These are phyloP conservation scores for Odontamblyopus rebecca DNA, from an alignment of 2,797 vertebrate genomes.

Conservation along the genomic window DNA sequence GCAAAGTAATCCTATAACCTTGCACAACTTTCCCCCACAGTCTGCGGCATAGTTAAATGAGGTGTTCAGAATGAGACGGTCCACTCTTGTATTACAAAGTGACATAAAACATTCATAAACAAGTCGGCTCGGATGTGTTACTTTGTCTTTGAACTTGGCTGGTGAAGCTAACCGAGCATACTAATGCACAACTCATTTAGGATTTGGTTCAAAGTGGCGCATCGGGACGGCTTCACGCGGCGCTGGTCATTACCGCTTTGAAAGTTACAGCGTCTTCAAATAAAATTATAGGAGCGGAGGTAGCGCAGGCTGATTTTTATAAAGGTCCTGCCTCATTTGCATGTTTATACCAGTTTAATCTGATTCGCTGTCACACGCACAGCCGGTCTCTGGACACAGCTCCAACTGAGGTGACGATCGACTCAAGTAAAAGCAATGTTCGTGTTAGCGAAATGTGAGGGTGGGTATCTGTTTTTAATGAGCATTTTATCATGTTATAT, in stretches of 20 bases:
- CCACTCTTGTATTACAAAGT: constrained; percentile 57
- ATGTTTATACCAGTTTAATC: constrained; percentile 32
- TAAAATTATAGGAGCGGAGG: constrained; percentile 9
- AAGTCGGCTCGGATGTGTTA: constrained; percentile 49
- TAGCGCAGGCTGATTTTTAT: constrained; percentile 15
- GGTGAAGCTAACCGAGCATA: constrained; percentile 51
- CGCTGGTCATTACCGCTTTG: constrained; percentile 12
- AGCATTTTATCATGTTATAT: too few species aligned
- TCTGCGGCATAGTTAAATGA: neutral
- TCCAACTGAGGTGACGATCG: neutral
- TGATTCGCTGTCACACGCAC: constrained; percentile 13
- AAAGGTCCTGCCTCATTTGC: constrained; percentile 17
- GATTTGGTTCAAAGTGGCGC: constrained; percentile 50
- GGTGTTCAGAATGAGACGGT: constrained; percentile 22
- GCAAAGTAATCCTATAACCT: constrained; percentile 20
- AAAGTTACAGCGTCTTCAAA: constrained; percentile 37
- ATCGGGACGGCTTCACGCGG: constrained; percentile 47
- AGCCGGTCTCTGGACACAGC: constrained; percentile 12
- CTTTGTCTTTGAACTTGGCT: constrained; percentile 68
- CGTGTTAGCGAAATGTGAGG: neutral
- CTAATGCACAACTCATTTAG: constrained; percentile 57
- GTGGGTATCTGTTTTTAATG: too few species aligned
- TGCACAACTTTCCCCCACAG: neutral
- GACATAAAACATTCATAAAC: constrained; percentile 66
- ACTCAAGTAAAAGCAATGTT: neutral